phyloP scores from a whole-genome alignment of 2,113 vertebrate species.

The Pterocles orientalis region DNA sequence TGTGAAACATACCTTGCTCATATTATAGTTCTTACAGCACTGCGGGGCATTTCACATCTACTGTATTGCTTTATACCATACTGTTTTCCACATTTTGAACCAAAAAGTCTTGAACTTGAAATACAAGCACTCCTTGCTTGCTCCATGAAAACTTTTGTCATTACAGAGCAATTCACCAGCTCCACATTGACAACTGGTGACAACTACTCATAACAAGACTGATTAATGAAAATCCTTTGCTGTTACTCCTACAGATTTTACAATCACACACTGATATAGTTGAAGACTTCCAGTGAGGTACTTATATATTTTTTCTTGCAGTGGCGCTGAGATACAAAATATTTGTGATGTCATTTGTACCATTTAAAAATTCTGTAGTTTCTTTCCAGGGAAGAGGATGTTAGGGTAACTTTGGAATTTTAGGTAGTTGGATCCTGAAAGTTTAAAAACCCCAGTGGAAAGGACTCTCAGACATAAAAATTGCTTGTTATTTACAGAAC shows the following conservation, averaged over 20 bases:
- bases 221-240: background rate
- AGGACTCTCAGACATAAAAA: background rate
- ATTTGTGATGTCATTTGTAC: background rate
- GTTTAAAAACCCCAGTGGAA: background rate
- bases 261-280: background rate
- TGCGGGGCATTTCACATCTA: background rate
- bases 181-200: background rate
- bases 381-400: background rate
- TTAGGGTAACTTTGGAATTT: background rate
- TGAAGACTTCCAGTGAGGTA: background rate
- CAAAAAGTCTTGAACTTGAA: background rate
- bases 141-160: background rate
- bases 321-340: background rate
- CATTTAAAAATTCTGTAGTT: background rate
- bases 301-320: background rate
- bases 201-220: background rate
- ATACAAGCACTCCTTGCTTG: background rate
- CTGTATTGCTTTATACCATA: background rate
- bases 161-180: background rate
- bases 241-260: background rate
- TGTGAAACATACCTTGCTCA: background rate
- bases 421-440: background rate
- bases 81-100: background rate
- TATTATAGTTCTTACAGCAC: background rate
- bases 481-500: background rate